Percentiles rank a stretch among this genome's conserved stretches.
Evolutionary conservation across 1,140 invertebrate genomes (phyloP).

Genomic region (Drosophila nasuta): DNA sequence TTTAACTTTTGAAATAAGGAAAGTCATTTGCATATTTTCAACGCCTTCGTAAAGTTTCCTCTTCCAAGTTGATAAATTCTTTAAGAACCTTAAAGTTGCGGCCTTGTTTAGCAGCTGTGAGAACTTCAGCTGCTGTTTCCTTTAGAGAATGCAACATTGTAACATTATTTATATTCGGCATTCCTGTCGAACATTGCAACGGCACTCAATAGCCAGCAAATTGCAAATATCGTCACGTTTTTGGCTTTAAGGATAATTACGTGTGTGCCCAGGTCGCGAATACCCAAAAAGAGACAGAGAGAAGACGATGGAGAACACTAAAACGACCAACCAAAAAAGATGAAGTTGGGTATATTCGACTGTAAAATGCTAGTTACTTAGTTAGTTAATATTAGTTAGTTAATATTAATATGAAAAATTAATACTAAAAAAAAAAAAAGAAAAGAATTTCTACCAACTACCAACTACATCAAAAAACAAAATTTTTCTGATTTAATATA

Average conservation of each 20-base stretch:
- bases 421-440: too few species aligned
- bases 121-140: background rate
- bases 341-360: too few species aligned
- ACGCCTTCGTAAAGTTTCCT: background rate
- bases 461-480: too few species aligned
- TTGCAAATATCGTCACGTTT: conserved; percentile 76
- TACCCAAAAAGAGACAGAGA: background rate
- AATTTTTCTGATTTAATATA: too few species aligned
- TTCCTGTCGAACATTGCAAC: conserved; percentile 50
- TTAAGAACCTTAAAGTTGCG: background rate
- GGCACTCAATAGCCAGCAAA: conserved; percentile 60
- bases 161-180: conserved; percentile 66
- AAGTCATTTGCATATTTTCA: background rate
- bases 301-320: background rate
- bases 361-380: too few species aligned
- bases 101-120: background rate
- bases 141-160: conserved; percentile 32
- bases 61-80: background rate
- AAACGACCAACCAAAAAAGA: too few species aligned
- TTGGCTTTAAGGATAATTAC: conserved; percentile 74
- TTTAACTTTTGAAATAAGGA: background rate
- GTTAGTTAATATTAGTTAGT: too few species aligned
- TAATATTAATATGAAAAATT: too few species aligned
- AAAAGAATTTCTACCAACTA: too few species aligned
- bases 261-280: conserved; percentile 43